These are phyloP conservation scores for Erithacus rubecula DNA, from an alignment of 2,797 vertebrate species.

Conservation along the genomic window DNA sequence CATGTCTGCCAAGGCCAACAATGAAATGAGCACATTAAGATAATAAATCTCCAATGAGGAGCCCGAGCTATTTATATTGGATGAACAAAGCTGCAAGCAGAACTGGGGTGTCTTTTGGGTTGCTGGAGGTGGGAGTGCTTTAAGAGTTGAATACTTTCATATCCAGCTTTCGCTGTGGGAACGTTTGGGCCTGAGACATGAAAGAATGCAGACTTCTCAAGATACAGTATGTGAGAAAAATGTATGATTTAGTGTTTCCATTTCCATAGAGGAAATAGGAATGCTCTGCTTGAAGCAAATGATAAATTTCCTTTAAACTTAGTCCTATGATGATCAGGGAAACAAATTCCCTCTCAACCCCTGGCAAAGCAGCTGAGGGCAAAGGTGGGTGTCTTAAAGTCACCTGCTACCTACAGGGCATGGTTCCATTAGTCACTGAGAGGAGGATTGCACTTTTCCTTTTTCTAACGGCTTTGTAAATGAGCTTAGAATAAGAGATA, in stretches of 20 bases:
- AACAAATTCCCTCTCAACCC: not conserved
- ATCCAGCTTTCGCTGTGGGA: conserved; percentile 47
- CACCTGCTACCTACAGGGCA: not conserved
- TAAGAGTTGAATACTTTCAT: not conserved
- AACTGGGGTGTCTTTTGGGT: not conserved
- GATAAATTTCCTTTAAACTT: conserved; percentile 29
- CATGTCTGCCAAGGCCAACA: conserved; percentile 34
- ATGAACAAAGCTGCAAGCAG: not conserved
- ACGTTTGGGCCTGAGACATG: conserved; percentile 18
- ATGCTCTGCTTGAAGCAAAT: conserved; percentile 28
- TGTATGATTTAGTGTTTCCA: conserved; percentile 58
- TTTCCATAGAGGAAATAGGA: conserved; percentile 53
- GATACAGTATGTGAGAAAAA: conserved; percentile 41
- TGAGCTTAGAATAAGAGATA: not conserved
- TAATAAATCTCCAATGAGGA: conserved; percentile 42
- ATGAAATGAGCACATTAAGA: not conserved
- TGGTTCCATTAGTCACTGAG: not conserved
- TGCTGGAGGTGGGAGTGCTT: conserved; percentile 18
- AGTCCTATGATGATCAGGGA: not conserved
- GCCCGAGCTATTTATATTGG: conserved; percentile 38
- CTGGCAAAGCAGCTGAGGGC: not conserved
- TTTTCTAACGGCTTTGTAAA: not conserved
- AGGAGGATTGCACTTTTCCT: not conserved
- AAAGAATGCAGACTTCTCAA: conserved; percentile 58
- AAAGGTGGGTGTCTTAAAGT: not conserved